Evolutionary conservation across 2,113 vertebrate species (phyloP).

Genomic region (Tyto alba): DNA sequence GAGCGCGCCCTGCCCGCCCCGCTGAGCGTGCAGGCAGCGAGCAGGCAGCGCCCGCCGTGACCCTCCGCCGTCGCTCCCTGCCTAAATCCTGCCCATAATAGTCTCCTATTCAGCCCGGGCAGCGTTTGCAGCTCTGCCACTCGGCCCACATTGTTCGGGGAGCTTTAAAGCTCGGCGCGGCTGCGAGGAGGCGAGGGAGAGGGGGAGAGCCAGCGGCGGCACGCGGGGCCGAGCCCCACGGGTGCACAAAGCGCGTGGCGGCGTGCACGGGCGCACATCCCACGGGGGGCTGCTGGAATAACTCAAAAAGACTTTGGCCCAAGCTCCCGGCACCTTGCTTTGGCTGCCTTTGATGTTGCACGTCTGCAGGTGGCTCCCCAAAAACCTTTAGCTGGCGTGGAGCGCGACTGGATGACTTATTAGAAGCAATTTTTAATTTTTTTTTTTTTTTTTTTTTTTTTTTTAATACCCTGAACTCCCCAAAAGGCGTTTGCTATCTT

Average conservation of each 20-base stretch:
- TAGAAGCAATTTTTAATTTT: background rate
- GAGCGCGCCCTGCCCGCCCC: slow-evolving; percentile 47
- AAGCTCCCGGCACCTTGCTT: background rate
- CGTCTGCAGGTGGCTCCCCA: background rate
- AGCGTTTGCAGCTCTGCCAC: slow-evolving; percentile 42
- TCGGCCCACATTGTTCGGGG: slow-evolving; percentile 64
- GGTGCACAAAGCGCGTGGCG: background rate
- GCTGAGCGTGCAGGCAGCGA: slow-evolving; percentile 57
- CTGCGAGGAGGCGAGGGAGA: slow-evolving; percentile 50
- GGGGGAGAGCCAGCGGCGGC: slow-evolving; percentile 58
- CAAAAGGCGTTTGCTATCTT: background rate
- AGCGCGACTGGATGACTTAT: background rate
- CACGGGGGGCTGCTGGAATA: background rate
- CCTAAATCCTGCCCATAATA: slow-evolving; percentile 70
- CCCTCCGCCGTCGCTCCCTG: slow-evolving; percentile 46
- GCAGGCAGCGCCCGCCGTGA: slow-evolving; percentile 53
- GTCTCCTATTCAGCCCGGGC: slow-evolving; percentile 49
- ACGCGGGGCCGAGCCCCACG: background rate
- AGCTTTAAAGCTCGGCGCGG: slow-evolving; percentile 72
- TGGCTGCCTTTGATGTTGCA: background rate
- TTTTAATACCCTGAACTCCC: background rate
- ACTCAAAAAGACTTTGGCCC: slow-evolving; percentile 7
- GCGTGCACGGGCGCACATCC: background rate
- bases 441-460: background rate
- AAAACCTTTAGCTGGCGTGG: background rate